Evolutionary conservation across 2,797 vertebrate genomes (phyloP).

Genomic region (Myotis vivesi): DNA sequence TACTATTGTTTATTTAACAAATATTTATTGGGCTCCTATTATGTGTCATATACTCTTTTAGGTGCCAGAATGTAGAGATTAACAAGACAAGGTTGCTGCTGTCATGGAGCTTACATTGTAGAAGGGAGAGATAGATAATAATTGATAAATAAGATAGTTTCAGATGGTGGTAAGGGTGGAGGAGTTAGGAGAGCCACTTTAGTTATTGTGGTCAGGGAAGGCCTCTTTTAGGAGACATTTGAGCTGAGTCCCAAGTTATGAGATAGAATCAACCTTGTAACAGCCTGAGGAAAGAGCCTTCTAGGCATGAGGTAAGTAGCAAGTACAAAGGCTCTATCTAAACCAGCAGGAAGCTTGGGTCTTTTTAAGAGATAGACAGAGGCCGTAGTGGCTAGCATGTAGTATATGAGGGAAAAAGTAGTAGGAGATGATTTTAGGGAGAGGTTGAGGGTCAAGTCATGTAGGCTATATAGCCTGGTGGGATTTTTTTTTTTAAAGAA

Average conservation of each 20-base stretch:
- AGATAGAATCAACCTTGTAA: conserved; percentile 18
- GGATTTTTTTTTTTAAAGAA: neutral
- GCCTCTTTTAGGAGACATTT: conserved; percentile 32
- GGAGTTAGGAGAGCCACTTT: neutral
- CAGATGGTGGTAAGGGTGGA: neutral
- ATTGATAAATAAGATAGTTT: conserved; percentile 47
- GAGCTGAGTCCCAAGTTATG: neutral
- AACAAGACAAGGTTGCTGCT: neutral
- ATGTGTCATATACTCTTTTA: conserved; percentile 21
- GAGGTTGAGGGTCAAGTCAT: neutral
- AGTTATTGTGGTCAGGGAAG: conserved; percentile 14
- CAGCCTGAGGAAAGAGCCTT: neutral
- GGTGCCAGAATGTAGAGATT: neutral
- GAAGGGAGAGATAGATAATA: conserved; percentile 35
- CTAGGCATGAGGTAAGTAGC: neutral
- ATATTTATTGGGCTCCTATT: conserved; percentile 13
- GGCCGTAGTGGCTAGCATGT: neutral
- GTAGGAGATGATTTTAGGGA: neutral
- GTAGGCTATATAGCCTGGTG: neutral
- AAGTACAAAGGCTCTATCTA: neutral
- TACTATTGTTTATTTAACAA: conserved; percentile 32
- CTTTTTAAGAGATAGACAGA: neutral
- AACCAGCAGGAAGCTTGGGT: neutral
- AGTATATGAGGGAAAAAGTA: neutral
- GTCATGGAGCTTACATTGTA: conserved; percentile 27